Conservation (phyloP, 2,888 invertebrate genomes). For the Drosophila paranaensis region DNA sequence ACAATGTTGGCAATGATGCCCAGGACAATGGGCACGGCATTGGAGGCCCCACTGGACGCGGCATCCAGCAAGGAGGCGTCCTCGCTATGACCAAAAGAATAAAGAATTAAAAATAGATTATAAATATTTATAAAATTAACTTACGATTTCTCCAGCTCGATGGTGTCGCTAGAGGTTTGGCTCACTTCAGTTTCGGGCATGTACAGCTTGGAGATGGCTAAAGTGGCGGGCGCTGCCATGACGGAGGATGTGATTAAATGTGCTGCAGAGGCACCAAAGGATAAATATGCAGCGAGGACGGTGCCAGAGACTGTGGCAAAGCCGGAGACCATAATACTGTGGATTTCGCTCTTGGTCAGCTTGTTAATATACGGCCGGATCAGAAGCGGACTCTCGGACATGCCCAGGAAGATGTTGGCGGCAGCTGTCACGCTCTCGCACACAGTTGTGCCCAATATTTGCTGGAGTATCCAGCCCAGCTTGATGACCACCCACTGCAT, state of each 20-base stretch:
- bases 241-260: conserved; percentile 96
- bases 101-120: background rate
- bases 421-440: conserved; percentile 97
- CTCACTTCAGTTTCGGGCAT: conserved; percentile 96
- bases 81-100: conserved; percentile 85
- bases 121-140: conserved; percentile 52
- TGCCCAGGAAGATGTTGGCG: conserved; percentile 97
- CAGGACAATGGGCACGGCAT: conserved; percentile 91
- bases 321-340: conserved; percentile 96
- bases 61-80: conserved; percentile 95
- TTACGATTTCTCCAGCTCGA: conserved; percentile 90
- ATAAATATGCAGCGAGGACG: conserved; percentile 96
- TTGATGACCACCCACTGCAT: conserved; percentile 94
- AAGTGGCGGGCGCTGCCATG: conserved; percentile 97
- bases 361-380: conserved; percentile 93
- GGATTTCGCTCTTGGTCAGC: conserved; percentile 95
- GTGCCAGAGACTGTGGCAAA: conserved; percentile 98
- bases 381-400: conserved; percentile 95
- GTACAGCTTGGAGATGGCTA: conserved; percentile 95
- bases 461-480: conserved; percentile 91
- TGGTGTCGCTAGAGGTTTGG: conserved; percentile 90
- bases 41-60: conserved; percentile 94
- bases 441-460: conserved; percentile 93
- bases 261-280: conserved; percentile 94
- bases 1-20: conserved; percentile 96